Percentiles rank a stretch among this genome's conserved stretches.
Evolutionary conservation across 1,140 invertebrate species (phyloP).

Genomic region (Bicyclus anynana): DNA sequence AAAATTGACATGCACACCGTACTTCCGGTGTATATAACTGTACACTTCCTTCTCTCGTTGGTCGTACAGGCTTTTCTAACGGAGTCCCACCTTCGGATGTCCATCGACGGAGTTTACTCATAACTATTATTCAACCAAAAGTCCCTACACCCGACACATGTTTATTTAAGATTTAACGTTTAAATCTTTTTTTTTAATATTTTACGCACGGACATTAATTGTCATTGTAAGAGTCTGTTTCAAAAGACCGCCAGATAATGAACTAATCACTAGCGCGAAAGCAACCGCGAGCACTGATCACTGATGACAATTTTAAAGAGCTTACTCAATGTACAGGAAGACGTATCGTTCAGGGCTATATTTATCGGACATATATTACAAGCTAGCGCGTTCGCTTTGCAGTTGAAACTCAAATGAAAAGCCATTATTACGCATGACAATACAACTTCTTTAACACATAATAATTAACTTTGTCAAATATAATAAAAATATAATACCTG

Average conservation of each 20-base stretch:
- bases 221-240: conserved; percentile 51
- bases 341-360: conserved; percentile 60
- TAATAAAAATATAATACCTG: conserved; percentile 52
- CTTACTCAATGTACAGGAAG: conserved; percentile 68
- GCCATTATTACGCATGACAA: conserved; percentile 49
- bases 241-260: conserved; percentile 55
- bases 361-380: conserved; percentile 60
- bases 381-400: conserved; percentile 67
- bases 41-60: conserved; percentile 80
- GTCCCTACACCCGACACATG: conserved; percentile 39
- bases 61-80: conserved; percentile 75
- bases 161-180: conserved; percentile 17
- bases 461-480: too few species aligned
- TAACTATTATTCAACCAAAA: conserved; percentile 44
- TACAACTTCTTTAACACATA: conserved; percentile 1
- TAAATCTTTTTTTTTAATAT: conserved; percentile 17
- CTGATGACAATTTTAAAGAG: conserved; percentile 74
- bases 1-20: conserved; percentile 90
- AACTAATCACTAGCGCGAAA: conserved; percentile 68
- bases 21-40: conserved; percentile 85
- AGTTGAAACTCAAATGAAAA: conserved; percentile 56
- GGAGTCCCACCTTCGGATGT: conserved; percentile 81
- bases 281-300: conserved; percentile 69
- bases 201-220: conserved; percentile 33
- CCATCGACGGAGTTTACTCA: conserved; percentile 77